Conservation (phyloP, 2,797 vertebrate species). For the Phalloptychus januarius region DNA sequence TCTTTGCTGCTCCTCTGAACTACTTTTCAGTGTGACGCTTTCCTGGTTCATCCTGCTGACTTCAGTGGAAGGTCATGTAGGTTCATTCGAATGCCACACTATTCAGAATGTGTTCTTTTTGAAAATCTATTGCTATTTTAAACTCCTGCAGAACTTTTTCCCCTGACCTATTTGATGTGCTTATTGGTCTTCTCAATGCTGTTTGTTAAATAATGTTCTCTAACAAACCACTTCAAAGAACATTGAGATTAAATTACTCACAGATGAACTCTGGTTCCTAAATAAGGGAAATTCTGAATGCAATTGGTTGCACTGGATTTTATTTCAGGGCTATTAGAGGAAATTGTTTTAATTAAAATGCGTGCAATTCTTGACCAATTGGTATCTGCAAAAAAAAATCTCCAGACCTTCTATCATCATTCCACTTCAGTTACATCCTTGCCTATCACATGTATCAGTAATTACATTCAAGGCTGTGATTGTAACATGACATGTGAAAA, state of each 20-base stretch:
- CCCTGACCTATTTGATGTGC: not conserved
- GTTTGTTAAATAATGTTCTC: not conserved
- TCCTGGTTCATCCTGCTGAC: not conserved
- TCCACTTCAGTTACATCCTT: not conserved
- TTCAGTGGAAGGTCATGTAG: not conserved
- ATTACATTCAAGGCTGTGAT: not conserved
- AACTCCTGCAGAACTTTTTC: not conserved
- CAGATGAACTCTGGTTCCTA: not conserved
- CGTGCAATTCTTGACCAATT: not conserved
- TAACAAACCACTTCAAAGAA: not conserved
- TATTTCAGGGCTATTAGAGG: not conserved
- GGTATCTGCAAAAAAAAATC: not conserved
- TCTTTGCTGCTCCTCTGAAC: not conserved
- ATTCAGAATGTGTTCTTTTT: not conserved
- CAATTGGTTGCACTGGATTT: not conserved
- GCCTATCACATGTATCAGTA: not conserved
- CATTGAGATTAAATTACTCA: not conserved
- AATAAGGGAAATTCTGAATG: not conserved
- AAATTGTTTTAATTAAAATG: not conserved
- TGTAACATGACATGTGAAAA: not conserved
- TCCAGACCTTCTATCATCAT: not conserved
- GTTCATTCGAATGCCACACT: not conserved
- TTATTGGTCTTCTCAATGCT: not conserved
- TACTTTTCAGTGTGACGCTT: not conserved
- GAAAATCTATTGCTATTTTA: not conserved